phyloP scores from a whole-genome alignment of 2,888 invertebrate genomes.

The Tuberolachnus salignus region DNA sequence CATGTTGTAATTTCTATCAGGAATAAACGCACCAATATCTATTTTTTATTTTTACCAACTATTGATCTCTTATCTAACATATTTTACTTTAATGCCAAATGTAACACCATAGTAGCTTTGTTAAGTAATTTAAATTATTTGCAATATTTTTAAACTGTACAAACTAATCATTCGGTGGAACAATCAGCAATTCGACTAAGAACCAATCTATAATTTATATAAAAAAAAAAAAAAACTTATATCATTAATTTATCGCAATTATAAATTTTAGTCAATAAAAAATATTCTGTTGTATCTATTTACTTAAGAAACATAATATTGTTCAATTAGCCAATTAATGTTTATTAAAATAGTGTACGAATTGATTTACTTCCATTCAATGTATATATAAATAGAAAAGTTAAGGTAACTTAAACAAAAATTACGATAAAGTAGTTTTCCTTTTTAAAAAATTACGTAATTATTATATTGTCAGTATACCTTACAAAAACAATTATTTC shows the following conservation, averaged over 20 bases:
- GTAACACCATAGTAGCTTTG: constrained; percentile 16
- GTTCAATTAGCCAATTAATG: constrained; percentile 33
- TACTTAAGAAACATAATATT: constrained; percentile 51
- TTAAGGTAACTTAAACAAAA: constrained; percentile 50
- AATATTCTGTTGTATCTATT: constrained; percentile 23
- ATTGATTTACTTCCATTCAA: constrained; percentile 24
- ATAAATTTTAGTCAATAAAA: constrained; percentile 15
- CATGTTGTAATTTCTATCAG: constrained; percentile 27
- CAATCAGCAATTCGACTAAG: constrained; percentile 28
- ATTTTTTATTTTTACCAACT: constrained; percentile 6
- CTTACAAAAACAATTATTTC: constrained; percentile 39
- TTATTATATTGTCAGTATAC: constrained; percentile 48
- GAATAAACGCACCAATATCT: constrained; percentile 44
- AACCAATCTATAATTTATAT: neutral
- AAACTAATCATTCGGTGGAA: constrained; percentile 23
- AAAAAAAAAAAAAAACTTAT: neutral
- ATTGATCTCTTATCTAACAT: constrained; percentile 33
- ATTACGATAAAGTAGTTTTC: constrained; percentile 32
- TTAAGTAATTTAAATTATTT: constrained; percentile 28
- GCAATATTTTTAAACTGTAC: neutral
- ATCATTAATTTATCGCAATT: neutral
- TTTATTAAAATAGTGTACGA: constrained; percentile 31
- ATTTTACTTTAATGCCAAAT: constrained; percentile 21
- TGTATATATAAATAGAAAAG: constrained; percentile 38
- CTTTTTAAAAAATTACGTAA: constrained; percentile 43